Percentiles rank a stretch among this genome's conserved stretches.
Evolutionary conservation across 92 coral and sea anemone species (phyloP).

Genomic region (Phymanthus crucifer): DNA sequence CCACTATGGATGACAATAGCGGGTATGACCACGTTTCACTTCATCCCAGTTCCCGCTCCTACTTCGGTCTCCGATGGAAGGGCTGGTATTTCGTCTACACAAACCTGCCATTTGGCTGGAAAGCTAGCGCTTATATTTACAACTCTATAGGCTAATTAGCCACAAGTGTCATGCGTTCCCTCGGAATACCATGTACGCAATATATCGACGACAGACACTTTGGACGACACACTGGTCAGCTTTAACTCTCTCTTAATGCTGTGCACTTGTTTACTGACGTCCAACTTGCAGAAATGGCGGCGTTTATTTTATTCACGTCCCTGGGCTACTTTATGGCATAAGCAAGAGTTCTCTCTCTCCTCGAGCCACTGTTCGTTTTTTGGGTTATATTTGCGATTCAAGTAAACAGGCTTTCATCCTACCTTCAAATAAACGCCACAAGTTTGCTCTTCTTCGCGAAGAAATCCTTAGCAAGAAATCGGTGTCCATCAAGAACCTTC

Average conservation of each 20-base stretch:
- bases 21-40: conserved; percentile 29
- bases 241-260: not conserved
- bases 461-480: conserved; percentile 4
- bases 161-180: conserved; percentile 22
- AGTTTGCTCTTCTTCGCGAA: conserved; percentile 31
- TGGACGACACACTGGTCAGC: conserved; percentile 49
- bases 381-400: conserved; percentile 39
- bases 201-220: conserved; percentile 31
- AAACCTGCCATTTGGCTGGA: conserved; percentile 47
- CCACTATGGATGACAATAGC: conserved; percentile 27
- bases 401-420: conserved; percentile 24
- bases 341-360: conserved; percentile 19
- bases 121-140: conserved; percentile 45
- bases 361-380: not conserved
- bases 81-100: conserved; percentile 29
- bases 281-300: conserved; percentile 35
- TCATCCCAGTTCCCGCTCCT: conserved; percentile 14
- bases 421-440: conserved; percentile 15
- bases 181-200: conserved; percentile 10
- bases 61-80: conserved; percentile 29
- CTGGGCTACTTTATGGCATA: conserved; percentile 28
- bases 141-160: conserved; percentile 29
- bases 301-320: conserved; percentile 14
- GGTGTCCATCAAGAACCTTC: conserved; percentile 12
- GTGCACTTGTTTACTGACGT: not conserved